Evolutionary conservation across 2,797 vertebrate species (phyloP).

Genomic region (Sorex maritimensis): DNA sequence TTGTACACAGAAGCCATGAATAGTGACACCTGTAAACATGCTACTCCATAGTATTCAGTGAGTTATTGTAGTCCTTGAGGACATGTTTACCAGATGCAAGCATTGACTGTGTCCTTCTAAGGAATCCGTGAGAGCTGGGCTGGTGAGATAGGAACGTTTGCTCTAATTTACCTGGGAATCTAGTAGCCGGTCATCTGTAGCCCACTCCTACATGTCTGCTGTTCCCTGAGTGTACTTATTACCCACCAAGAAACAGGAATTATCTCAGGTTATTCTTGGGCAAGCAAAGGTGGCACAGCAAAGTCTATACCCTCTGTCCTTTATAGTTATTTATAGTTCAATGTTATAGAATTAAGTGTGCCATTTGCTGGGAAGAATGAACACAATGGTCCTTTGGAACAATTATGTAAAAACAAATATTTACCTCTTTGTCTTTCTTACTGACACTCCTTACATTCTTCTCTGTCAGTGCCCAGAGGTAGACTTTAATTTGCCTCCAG

Average conservation of each 20-base stretch:
- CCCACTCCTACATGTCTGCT: background rate
- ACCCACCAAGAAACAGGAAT: background rate
- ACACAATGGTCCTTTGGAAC: constrained; percentile 33
- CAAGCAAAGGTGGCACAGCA: background rate
- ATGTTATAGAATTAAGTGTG: constrained; percentile 32
- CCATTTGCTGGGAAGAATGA: constrained; percentile 67
- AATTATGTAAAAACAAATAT: constrained; percentile 29
- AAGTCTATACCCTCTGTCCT: constrained; percentile 18
- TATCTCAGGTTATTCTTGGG: constrained; percentile 45
- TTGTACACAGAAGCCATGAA: no score
- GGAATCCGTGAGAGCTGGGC: background rate
- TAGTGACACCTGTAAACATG: no score
- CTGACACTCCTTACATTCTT: background rate
- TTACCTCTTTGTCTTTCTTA: constrained; percentile 25
- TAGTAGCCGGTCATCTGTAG: background rate
- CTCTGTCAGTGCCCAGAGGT: background rate
- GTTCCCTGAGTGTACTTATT: background rate
- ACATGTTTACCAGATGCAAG: background rate
- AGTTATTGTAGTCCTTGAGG: background rate
- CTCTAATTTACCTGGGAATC: background rate
- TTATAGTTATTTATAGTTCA: constrained; percentile 6
- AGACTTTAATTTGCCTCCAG: constrained; percentile 29
- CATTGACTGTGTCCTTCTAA: background rate
- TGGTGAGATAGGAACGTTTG: background rate
- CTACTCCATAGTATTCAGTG: no score